phyloP scores from a whole-genome alignment of 1,140 invertebrate species.

The Phthorimaea operculella region DNA sequence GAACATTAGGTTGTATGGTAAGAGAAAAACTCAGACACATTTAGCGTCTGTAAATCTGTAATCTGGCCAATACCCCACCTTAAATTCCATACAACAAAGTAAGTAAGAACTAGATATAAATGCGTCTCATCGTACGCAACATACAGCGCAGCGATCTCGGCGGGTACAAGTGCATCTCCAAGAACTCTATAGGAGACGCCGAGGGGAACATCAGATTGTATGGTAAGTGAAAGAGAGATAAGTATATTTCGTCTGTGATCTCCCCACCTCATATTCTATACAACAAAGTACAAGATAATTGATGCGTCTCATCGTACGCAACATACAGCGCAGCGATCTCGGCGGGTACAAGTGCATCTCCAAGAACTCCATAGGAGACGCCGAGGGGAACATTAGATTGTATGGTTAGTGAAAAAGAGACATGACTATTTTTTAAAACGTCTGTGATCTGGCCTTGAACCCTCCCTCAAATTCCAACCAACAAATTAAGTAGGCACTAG shows the following conservation, averaged over 20 bases:
- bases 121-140: slow-evolving; percentile 80
- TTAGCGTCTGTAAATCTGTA: no score
- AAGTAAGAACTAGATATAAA: slow-evolving; percentile 84
- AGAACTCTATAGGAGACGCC: slow-evolving; percentile 90
- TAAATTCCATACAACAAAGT: no score
- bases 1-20: slow-evolving; percentile 88
- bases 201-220: slow-evolving; percentile 89
- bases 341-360: slow-evolving; percentile 93
- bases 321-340: slow-evolving; percentile 81
- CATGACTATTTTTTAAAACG: no score
- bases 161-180: slow-evolving; percentile 91
- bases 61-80: no score
- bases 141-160: slow-evolving; percentile 84
- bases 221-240: slow-evolving; percentile 70
- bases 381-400: slow-evolving; percentile 86
- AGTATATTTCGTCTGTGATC: no score
- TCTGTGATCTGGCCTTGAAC: no score
- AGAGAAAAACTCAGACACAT: slow-evolving; percentile 24
- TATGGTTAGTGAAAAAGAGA: slow-evolving; percentile 75
- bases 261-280: no score
- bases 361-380: slow-evolving; percentile 90
- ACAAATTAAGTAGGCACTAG: no score
- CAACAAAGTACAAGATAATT: slow-evolving; percentile 85
- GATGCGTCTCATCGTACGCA: slow-evolving; percentile 81
- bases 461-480: no score